Base-by-base conservation (phyloP, 53 echinoderm and acorn worm genomes). In the Paracentrotus lividus region DNA sequence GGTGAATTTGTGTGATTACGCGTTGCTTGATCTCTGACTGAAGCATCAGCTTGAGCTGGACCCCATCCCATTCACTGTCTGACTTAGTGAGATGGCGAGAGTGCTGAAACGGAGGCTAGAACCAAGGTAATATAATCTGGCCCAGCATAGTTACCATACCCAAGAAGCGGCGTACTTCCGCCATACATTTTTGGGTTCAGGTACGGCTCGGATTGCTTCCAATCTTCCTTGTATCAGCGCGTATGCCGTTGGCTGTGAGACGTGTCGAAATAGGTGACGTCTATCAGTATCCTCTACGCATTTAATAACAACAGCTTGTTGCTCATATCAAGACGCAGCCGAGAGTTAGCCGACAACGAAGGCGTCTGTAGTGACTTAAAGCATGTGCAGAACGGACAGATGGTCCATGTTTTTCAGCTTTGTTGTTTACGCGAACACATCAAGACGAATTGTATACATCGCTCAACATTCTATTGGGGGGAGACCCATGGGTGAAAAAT, bases 401-500 rank as follows among this genome's bases (percentile, higher is more conserved):
- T n/a, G n/a, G n/a, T n/a, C n/a, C n/a, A n/a, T n/a, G n/a, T 34
- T 96, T 95, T 69, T 94, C 95, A n/a, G 78, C 81, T 24, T 68
- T 86, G 32, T n/a, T n/a, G n/a, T 95, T 20, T 52, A 55, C 2
- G 93, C 94, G 52, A 54, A 93, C 20, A 95, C 66, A 0, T 93
- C 92, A 34, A 97, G 96, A 85, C 96, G n/a, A n/a, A n/a, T n/a
- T n/a, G n/a, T n/a, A n/a, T n/a, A n/a, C 96, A 84, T 96, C 95
- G 61, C 93, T 95, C 6, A n/a, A n/a, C n/a, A n/a, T n/a, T n/a
- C n/a, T n/a, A n/a, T n/a, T n/a, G n/a, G n/a, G n/a, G n/a, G n/a
- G n/a, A n/a, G n/a, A n/a, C n/a, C n/a, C n/a, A n/a, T n/a, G n/a
- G n/a, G n/a, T n/a, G n/a, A n/a, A n/a, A n/a, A n/a, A n/a, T n/a